Percentiles rank a stretch among this genome's conserved stretches.
Conservation (phyloP, 2,113 vertebrate species). For the Pantherophis guttatus region DNA sequence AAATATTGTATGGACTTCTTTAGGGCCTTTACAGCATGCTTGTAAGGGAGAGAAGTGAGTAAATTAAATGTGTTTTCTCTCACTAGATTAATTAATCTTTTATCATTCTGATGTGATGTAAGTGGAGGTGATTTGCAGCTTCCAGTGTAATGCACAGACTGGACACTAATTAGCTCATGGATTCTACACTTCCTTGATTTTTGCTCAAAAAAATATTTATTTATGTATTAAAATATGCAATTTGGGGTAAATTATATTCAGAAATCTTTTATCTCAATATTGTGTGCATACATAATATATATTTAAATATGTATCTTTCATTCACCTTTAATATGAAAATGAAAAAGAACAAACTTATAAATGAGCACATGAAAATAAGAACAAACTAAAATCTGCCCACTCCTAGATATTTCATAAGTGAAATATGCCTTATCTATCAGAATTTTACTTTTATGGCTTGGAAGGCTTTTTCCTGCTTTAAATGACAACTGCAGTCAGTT, state of each 20-base stretch:
- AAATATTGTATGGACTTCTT: slow-evolving; percentile 9
- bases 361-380: not conserved
- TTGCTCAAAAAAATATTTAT: not conserved
- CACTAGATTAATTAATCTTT: not conserved
- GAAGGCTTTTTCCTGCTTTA: not conserved
- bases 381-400: not conserved
- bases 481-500: not conserved
- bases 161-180: not conserved
- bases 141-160: too few relatives aligned
- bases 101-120: not conserved
- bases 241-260: not conserved
- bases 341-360: not conserved
- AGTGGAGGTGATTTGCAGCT: not conserved
- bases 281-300: not conserved
- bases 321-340: not conserved
- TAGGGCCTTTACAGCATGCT: not conserved
- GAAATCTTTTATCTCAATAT: not conserved
- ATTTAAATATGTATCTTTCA: not conserved
- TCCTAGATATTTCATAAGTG: not conserved
- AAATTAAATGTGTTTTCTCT: not conserved
- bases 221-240: not conserved
- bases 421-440: not conserved
- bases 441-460: not conserved
- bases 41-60: not conserved
- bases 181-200: not conserved